Base-by-base conservation (phyloP, 2,113 vertebrate species). In the Gymnocephalus cernua region DNA sequence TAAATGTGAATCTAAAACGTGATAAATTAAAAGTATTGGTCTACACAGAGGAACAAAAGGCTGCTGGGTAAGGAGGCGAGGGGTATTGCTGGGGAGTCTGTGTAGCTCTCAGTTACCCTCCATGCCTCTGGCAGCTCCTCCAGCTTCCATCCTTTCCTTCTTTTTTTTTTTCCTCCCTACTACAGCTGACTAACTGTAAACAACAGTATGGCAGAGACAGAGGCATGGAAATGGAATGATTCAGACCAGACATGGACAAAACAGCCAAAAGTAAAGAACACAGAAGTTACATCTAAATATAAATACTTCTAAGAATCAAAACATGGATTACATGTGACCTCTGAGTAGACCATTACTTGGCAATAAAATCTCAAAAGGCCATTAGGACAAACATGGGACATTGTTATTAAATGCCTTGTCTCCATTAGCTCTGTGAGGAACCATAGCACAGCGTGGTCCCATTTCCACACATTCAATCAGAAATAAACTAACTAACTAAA, bases 311-410 rank as follows among this genome's bases (percentile, higher is more conserved):
- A 70, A 58, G 82, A 65, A 68, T 73, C 10, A 44, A 67, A 82
- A 82, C 62, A 84, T 29, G n/a, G 47, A 74, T 76, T 59, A 82
- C n/a, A 77, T 19, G 65, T 66, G 57, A 79, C 74, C 74, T 90
- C 82, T 80, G 74, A 80, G 72, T 84, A 88, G 79, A 90, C 76
- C 74, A 68, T 77, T 73, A 85, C 87, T 77, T 69, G 75, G 79
- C 71, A 74, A 84, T 76, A 56, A 85, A 90, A 91, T 84, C 87
- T 90, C 87, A 81, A 85, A 91, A 89, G 86, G 89, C 80, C 74
- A 29, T 82, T 19, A 62, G 67, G 61, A 85, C 83, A 65, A 41
- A 66, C 74, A 50, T 1, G 19, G 45, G 80, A 47, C 53, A 48
- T 47, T 13, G 50, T 56, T 5, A n/a, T 69, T 5, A 58, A 88